A percentile compares a stretch with the other conserved stretches of the same genome.
Evolutionary conservation across 1,140 invertebrate genomes (phyloP).

Genomic region (Nephotettix cincticeps): DNA sequence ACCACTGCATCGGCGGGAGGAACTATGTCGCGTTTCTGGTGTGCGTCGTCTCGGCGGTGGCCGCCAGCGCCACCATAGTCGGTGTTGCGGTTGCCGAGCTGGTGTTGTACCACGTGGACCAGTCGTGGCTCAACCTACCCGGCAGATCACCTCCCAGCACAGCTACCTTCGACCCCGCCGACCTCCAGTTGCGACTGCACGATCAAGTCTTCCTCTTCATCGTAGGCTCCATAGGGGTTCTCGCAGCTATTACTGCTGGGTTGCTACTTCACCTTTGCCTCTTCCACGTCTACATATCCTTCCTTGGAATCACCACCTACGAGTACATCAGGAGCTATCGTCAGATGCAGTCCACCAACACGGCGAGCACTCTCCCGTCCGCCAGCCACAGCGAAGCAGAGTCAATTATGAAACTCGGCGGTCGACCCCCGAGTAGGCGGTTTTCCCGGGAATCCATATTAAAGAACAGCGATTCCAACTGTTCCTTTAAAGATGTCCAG

Average conservation of each 20-base stretch:
- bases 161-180: slow-evolving; percentile 33
- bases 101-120: slow-evolving; percentile 57
- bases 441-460: slow-evolving; percentile 20
- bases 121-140: slow-evolving; percentile 51
- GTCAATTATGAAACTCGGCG: slow-evolving; percentile 28
- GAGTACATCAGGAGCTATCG: slow-evolving; percentile 76
- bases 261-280: slow-evolving; percentile 84
- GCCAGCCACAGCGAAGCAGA: slow-evolving; percentile 19
- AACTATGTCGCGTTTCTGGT: slow-evolving; percentile 89
- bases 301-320: slow-evolving; percentile 83
- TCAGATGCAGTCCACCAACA: slow-evolving; percentile 29
- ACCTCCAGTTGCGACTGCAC: slow-evolving; percentile 39
- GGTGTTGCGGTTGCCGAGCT: slow-evolving; percentile 67
- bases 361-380: slow-evolving; percentile 8
- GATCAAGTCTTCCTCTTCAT: slow-evolving; percentile 47
- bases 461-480: slow-evolving; percentile 33
- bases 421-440: slow-evolving; percentile 18
- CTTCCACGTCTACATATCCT: slow-evolving; percentile 86
- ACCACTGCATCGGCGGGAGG: slow-evolving; percentile 89
- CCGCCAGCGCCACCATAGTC: slow-evolving; percentile 68
- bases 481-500: slow-evolving; percentile 3
- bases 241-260: slow-evolving; percentile 72
- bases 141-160: not conserved
- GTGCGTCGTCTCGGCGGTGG: slow-evolving; percentile 80
- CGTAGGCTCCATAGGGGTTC: slow-evolving; percentile 61